A percentile compares a stretch with the other conserved stretches of the same genome.
phyloP scores from a whole-genome alignment of 2,888 invertebrate species.

The Tenthredo notha region DNA sequence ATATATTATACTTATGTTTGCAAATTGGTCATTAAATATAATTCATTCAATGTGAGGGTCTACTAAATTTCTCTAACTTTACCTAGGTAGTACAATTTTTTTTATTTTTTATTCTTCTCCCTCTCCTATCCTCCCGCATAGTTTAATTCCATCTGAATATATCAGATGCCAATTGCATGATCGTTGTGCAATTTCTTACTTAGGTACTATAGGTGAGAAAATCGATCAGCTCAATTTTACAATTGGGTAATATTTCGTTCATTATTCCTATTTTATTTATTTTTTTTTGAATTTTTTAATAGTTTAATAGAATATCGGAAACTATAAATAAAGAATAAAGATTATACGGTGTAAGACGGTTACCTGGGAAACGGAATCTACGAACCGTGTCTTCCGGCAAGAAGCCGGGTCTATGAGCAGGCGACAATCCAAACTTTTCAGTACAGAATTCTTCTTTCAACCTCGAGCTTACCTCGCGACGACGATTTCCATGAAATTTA shows the following conservation, averaged over 20 bases:
- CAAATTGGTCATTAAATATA: slow-evolving; percentile 11
- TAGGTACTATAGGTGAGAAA: too few species aligned
- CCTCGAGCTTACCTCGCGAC: neutral
- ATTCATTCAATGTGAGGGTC: neutral
- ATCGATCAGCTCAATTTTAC: too few species aligned
- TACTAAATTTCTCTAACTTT: neutral
- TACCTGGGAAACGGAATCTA: slow-evolving; percentile 55
- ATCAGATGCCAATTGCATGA: too few species aligned
- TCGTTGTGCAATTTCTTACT: too few species aligned
- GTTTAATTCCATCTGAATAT: too few species aligned
- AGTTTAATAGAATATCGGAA: neutral
- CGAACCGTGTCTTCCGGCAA: slow-evolving; percentile 74
- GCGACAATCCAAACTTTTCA: slow-evolving; percentile 69
- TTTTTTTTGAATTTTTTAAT: too few species aligned
- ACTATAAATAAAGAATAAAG: neutral
- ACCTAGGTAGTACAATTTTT: neutral
- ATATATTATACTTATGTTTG: neutral
- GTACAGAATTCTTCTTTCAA: slow-evolving; percentile 1
- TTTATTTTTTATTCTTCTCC: too few species aligned
- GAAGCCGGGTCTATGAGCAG: slow-evolving; percentile 68
- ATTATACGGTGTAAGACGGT: neutral
- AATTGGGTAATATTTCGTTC: too few species aligned
- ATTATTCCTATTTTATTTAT: too few species aligned
- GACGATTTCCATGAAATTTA: neutral
- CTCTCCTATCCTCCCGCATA: too few species aligned